Percentiles rank a stretch among this genome's conserved stretches.
Conservation (phyloP, 1,140 invertebrate genomes). For the Ostrea denselamellosa region DNA sequence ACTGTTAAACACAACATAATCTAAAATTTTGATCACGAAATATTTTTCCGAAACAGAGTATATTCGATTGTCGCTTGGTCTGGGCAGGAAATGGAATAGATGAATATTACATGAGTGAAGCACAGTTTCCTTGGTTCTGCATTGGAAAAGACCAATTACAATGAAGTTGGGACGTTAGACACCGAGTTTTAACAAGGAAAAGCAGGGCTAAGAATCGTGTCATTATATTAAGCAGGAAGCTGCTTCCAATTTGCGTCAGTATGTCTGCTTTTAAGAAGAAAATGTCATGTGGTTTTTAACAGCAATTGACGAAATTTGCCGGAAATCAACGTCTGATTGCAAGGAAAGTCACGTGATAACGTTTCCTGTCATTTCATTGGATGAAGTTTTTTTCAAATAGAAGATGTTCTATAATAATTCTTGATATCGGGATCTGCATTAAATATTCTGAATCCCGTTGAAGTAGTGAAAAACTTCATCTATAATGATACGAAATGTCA, state of each 20-base stretch:
- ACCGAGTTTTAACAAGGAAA: not conserved
- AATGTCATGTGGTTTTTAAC: not conserved
- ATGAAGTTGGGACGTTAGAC: not conserved
- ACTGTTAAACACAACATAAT: not conserved
- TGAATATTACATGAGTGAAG: constrained; percentile 27
- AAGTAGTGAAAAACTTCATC: too few species aligned
- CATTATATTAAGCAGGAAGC: not conserved
- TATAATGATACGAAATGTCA: too few species aligned
- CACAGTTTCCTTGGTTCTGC: not conserved
- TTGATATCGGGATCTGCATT: too few species aligned
- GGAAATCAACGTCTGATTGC: constrained; percentile 1
- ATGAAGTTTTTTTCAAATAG: not conserved
- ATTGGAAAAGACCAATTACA: not conserved
- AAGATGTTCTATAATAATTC: too few species aligned
- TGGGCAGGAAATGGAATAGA: constrained; percentile 1
- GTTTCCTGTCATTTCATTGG: constrained; percentile 1
- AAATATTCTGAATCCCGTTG: too few species aligned
- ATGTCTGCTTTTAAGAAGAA: not conserved
- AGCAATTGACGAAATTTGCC: not conserved
- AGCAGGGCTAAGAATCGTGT: not conserved
- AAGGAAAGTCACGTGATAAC: not conserved
- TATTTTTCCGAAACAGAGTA: not conserved
- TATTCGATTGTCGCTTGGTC: not conserved
- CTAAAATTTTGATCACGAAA: not conserved
- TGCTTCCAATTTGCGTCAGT: not conserved